phyloP scores from a whole-genome alignment of 2,113 vertebrate genomes.

The Odocoileus virginianus region DNA sequence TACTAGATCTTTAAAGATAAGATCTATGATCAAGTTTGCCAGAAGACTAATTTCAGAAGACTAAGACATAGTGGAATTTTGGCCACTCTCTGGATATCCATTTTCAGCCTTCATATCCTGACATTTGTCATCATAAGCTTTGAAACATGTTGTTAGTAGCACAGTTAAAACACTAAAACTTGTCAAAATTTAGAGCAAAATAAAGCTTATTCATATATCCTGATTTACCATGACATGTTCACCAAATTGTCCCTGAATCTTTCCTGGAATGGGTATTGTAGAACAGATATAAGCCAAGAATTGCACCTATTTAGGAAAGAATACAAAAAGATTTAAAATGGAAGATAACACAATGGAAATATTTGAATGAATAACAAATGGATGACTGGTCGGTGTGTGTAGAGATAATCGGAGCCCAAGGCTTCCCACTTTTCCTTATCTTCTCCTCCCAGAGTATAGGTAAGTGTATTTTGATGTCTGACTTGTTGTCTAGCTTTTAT shows the following conservation, averaged over 20 bases:
- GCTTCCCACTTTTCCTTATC: neutral
- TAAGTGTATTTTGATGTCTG: neutral
- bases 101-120: neutral
- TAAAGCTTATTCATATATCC: neutral
- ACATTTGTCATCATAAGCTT: neutral
- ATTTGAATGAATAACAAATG: neutral
- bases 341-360: neutral
- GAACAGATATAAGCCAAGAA: neutral
- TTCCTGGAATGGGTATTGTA: neutral
- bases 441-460: neutral
- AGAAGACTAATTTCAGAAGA: neutral
- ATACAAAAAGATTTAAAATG: neutral
- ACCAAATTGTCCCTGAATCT: neutral
- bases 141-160: neutral
- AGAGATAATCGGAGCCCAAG: neutral
- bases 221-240: neutral
- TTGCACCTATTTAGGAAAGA: neutral
- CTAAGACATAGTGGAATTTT: neutral
- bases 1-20: neutral
- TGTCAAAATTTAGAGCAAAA: neutral
- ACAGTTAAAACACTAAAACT: conserved; percentile 12
- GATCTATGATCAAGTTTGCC: neutral
- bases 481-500: neutral
- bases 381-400: rapidly evolving
- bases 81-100: neutral